Percentiles rank a stretch among this genome's conserved stretches.
Evolutionary conservation across 2,888 invertebrate genomes (phyloP).

Genomic region (Sarcophaga caerulescens): DNA sequence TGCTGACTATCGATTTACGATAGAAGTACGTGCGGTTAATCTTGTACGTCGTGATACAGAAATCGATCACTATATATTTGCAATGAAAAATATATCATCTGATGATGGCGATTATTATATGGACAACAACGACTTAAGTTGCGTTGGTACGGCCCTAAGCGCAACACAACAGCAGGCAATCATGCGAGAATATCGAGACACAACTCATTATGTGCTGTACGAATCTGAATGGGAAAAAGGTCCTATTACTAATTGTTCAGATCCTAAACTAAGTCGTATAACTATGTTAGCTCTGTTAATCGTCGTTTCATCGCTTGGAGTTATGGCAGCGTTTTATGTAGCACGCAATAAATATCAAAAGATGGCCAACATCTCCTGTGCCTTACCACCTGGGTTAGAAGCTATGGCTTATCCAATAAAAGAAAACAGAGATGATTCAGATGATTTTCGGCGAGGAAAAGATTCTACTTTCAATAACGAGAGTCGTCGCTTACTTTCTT

Average conservation of each 20-base stretch:
- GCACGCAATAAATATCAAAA: conserved; percentile 70
- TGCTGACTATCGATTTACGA: conserved; percentile 67
- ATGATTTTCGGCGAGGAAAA: conserved; percentile 66
- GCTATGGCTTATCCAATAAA: conserved; percentile 64
- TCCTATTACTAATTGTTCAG: conserved; percentile 55
- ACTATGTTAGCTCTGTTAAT: conserved; percentile 66
- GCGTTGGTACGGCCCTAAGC: conserved; percentile 43
- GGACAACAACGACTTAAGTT: conserved; percentile 65
- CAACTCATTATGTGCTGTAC: conserved; percentile 60
- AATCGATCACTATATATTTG: conserved; percentile 70
- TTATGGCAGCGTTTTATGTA: conserved; percentile 68
- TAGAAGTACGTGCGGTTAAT: conserved; percentile 75
- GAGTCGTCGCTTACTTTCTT: conserved; percentile 70
- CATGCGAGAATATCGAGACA: conserved; percentile 42
- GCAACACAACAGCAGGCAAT: conserved; percentile 29
- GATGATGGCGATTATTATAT: conserved; percentile 39
- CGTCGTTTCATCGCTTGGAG: conserved; percentile 60
- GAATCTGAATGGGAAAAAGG: conserved; percentile 68
- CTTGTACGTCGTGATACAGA: conserved; percentile 67
- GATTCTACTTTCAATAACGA: conserved; percentile 71
- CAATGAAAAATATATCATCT: conserved; percentile 59
- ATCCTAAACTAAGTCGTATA: conserved; percentile 58
- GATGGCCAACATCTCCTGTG: conserved; percentile 73
- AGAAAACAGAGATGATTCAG: conserved; percentile 60
- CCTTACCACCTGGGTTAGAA: conserved; percentile 71